Percentiles rank a stretch among this genome's conserved stretches.
Evolutionary conservation across 2,888 invertebrate species (phyloP).

Genomic region (Lucinisca nassula): DNA sequence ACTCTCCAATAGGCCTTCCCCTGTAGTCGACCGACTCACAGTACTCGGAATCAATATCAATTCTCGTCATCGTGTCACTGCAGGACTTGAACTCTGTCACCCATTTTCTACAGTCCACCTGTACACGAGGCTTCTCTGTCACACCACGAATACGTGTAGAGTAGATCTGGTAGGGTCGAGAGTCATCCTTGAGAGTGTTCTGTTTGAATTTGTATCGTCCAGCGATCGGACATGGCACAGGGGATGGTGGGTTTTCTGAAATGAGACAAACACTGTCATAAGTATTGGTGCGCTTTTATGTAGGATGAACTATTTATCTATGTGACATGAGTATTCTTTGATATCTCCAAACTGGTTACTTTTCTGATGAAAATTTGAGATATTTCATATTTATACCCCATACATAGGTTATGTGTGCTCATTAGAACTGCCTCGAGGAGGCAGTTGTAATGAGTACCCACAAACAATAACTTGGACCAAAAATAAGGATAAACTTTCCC

Average conservation of each 20-base stretch:
- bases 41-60: slow-evolving; percentile 98
- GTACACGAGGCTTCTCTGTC: slow-evolving; percentile 97
- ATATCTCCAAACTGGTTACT: no score
- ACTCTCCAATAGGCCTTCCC: slow-evolving; percentile 93
- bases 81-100: slow-evolving; percentile 99
- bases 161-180: slow-evolving; percentile 89
- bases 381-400: no score
- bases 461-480: no score
- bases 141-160: slow-evolving; percentile 98
- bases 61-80: slow-evolving; percentile 96
- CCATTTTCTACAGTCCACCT: slow-evolving; percentile 96
- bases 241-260: slow-evolving; percentile 91
- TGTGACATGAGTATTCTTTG: no score
- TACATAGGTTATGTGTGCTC: no score
- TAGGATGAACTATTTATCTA: no score
- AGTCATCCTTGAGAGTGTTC: slow-evolving; percentile 87
- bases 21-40: slow-evolving; percentile 98
- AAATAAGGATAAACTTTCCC: no score
- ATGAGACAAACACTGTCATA: neutral
- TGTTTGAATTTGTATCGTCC: slow-evolving; percentile 98
- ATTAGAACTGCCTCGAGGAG: no score
- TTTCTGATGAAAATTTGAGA: no score
- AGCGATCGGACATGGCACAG: slow-evolving; percentile 98
- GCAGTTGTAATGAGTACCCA: no score
- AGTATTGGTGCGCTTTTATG: no score